Percentiles rank a stretch among this genome's conserved stretches.
Evolutionary conservation across 2,113 vertebrate genomes (phyloP).

Genomic region (Vicugna pacos): DNA sequence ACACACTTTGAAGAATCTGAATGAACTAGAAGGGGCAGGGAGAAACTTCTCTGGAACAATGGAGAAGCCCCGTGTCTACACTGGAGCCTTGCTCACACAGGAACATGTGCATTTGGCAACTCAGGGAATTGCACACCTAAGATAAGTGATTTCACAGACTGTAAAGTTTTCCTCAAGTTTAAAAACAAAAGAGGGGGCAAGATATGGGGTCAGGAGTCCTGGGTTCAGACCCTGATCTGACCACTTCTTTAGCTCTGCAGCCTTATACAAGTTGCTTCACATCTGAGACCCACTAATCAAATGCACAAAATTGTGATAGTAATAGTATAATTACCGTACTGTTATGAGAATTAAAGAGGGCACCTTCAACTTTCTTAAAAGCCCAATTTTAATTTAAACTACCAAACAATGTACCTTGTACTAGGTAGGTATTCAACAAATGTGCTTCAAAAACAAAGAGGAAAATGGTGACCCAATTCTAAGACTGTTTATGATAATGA

Average conservation of each 20-base stretch:
- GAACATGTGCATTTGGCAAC: neutral
- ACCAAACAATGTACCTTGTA: neutral
- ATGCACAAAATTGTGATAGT: neutral
- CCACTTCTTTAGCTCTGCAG: neutral
- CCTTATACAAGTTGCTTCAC: neutral
- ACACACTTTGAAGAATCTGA: neutral
- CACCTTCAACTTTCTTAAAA: neutral
- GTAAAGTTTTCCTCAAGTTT: neutral
- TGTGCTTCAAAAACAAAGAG: neutral
- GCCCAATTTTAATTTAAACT: neutral
- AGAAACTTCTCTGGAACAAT: neutral
- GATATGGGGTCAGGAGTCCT: neutral
- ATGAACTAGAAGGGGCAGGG: neutral
- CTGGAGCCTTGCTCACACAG: fast-evolving
- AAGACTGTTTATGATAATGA: neutral
- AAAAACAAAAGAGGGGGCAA: neutral
- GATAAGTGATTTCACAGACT: neutral
- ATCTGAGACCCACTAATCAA: neutral
- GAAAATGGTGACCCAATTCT: neutral
- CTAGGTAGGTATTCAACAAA: neutral
- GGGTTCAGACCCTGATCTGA: neutral
- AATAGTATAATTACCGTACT: neutral
- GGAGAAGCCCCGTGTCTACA: neutral
- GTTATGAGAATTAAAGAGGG: neutral
- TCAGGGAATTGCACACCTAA: neutral